These are phyloP conservation scores for Bombylius discolor DNA, from an alignment of 2,888 invertebrate species.

Conservation along the genomic window DNA sequence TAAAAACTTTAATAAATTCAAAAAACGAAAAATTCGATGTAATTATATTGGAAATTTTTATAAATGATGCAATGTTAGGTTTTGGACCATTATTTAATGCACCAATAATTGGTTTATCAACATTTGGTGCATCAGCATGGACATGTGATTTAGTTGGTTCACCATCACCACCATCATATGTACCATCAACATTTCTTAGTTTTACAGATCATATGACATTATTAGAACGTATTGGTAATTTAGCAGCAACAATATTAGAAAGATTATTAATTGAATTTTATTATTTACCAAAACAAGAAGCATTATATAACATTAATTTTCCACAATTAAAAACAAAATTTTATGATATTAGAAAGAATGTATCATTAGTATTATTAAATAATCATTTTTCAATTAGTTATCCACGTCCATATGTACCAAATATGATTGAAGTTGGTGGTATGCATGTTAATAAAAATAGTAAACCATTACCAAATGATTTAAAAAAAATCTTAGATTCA, in stretches of 20 bases:
- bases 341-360: conserved; percentile 22
- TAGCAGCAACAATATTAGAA: conserved; percentile 21
- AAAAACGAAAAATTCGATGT: conserved; percentile 31
- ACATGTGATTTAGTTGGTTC: conserved; percentile 17
- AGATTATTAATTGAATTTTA: conserved; percentile 18
- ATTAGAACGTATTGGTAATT: conserved; percentile 27
- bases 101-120: conserved; percentile 19
- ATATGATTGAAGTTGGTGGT: conserved; percentile 35
- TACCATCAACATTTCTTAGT: conserved; percentile 23
- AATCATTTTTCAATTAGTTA: conserved; percentile 29
- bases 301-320: conserved; percentile 24
- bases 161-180: conserved; percentile 30
- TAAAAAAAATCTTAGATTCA: conserved; percentile 27
- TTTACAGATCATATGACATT: conserved; percentile 32
- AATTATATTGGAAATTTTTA: conserved; percentile 31
- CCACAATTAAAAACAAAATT: conserved; percentile 22
- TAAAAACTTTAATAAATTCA: conserved; percentile 22
- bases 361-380: conserved; percentile 29
- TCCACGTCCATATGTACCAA: conserved; percentile 31
- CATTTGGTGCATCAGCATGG: conserved; percentile 11
- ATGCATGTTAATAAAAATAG: conserved; percentile 30
- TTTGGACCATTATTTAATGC: conserved; percentile 21
- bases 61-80: conserved; percentile 32
- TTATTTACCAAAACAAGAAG: conserved; percentile 27
- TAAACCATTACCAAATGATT: conserved; percentile 27